These are phyloP conservation scores for Nyctibius grandis DNA, from an alignment of 2,797 vertebrate species.

Conservation along the genomic window DNA sequence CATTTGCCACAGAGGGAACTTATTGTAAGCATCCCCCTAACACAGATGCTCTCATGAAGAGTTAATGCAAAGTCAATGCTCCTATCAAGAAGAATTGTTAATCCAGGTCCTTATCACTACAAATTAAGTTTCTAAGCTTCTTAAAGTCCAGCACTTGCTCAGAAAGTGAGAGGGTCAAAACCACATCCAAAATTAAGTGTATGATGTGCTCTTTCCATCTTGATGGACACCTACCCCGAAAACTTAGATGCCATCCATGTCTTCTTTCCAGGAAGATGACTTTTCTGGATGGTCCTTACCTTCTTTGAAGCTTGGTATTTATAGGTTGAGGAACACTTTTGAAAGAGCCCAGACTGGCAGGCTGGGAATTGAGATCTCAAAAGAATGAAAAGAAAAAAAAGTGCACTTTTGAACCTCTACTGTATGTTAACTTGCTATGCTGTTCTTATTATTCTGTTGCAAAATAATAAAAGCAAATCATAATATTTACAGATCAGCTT, in stretches of 20 bases:
- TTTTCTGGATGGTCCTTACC: background rate
- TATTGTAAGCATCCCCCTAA: background rate
- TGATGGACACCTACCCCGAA: background rate
- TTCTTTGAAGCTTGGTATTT: background rate
- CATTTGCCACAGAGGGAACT: background rate
- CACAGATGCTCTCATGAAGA: background rate
- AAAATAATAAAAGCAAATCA: slow-evolving; percentile 36
- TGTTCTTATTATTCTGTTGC: background rate
- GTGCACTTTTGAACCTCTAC: background rate
- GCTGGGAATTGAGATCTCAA: background rate
- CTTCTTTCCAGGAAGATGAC: background rate
- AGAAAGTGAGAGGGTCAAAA: background rate
- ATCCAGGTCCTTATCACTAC: background rate
- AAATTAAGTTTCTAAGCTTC: background rate
- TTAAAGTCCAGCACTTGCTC: background rate
- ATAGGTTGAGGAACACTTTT: background rate
- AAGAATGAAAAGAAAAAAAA: background rate
- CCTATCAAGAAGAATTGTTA: background rate
- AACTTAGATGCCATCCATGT: background rate
- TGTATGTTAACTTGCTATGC: slow-evolving; percentile 1
- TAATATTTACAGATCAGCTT: background rate
- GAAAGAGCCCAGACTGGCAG: background rate
- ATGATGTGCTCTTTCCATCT: background rate
- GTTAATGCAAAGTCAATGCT: background rate
- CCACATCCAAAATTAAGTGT: background rate